Evolutionary conservation across 2,797 vertebrate species (phyloP).

Genomic region (Esox masquinongy): DNA sequence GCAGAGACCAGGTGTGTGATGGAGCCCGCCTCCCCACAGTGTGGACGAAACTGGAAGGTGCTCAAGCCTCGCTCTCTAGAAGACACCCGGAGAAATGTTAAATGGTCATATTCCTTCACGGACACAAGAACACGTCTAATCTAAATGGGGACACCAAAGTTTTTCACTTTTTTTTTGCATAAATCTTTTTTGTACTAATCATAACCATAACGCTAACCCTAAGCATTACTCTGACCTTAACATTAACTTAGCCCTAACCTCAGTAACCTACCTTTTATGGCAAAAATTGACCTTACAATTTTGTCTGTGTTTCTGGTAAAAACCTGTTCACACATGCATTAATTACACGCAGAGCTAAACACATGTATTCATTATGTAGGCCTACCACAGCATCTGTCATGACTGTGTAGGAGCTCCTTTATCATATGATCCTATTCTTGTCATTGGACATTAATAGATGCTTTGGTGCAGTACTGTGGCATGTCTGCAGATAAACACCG

Average conservation of each 20-base stretch:
- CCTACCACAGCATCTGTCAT: constrained; percentile 4
- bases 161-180: no score
- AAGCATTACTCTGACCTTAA: no score
- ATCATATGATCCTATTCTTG: constrained; percentile 9
- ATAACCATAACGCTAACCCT: no score
- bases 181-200: no score
- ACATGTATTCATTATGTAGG: neutral
- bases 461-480: neutral
- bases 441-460: constrained; percentile 37
- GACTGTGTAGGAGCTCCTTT: no score
- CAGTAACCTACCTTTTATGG: no score
- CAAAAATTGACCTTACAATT: no score
- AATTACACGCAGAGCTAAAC: neutral
- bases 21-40: constrained; percentile 95
- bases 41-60: constrained; percentile 95
- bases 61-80: constrained; percentile 87
- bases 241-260: no score
- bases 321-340: neutral
- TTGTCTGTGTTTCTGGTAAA: no score
- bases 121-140: neutral
- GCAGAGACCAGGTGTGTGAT: constrained; percentile 95
- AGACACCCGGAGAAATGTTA: constrained; percentile 4
- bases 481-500: constrained; percentile 15
- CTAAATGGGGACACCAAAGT: no score
- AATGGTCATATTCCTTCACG: neutral